These are phyloP conservation scores for Myiotriccus ornatus DNA, from an alignment of 2,797 vertebrate species.

Conservation along the genomic window DNA sequence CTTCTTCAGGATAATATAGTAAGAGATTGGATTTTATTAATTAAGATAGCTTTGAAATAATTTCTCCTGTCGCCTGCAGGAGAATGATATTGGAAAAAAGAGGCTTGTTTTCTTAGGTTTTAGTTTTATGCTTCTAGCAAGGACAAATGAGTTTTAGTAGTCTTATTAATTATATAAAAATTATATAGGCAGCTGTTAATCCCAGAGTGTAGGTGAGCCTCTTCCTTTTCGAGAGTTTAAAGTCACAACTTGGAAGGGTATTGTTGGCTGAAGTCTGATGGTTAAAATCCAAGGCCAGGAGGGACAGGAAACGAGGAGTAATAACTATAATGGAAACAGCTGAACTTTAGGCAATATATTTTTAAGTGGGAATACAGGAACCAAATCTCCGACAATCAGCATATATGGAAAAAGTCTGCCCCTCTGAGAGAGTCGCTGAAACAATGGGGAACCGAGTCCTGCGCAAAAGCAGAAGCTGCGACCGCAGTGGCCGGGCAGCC, in stretches of 20 bases:
- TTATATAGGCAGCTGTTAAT: neutral
- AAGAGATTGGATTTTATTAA: neutral
- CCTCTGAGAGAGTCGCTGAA: neutral
- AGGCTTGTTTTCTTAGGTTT: neutral
- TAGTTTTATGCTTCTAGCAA: neutral
- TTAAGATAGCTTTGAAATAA: neutral
- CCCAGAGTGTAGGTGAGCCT: neutral
- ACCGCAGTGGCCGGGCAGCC: rapidly evolving
- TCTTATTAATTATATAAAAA: neutral
- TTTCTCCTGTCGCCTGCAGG: neutral
- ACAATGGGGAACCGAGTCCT: neutral
- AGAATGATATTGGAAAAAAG: neutral
- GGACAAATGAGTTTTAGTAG: neutral
- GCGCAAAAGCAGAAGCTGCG: neutral
- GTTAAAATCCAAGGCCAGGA: neutral
- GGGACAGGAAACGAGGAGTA: neutral
- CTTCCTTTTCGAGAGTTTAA: neutral
- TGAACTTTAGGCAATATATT: constrained; percentile 6
- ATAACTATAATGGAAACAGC: neutral
- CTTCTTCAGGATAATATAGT: neutral
- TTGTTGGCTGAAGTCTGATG: neutral
- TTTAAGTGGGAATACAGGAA: constrained; percentile 42
- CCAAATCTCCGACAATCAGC: neutral
- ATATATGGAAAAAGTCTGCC: constrained; percentile 40
- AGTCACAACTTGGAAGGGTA: neutral